Evolutionary conservation across 2,888 invertebrate genomes (phyloP).

Genomic region (Timema podura): DNA sequence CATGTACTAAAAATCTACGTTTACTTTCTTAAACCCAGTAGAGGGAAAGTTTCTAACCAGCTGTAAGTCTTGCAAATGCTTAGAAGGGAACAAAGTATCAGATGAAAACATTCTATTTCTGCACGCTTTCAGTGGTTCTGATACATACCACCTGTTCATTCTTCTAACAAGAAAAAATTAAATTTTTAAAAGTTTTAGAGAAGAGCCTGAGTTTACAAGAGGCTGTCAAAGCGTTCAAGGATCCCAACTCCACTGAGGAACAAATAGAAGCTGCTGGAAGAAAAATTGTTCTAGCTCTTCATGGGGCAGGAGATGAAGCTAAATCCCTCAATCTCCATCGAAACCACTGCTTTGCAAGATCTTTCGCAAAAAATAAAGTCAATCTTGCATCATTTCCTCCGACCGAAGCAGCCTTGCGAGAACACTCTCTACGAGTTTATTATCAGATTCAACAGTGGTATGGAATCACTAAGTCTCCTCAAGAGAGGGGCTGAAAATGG

Average conservation of each 20-base stretch:
- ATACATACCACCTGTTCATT: neutral
- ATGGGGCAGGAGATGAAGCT: neutral
- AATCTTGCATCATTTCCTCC: neutral
- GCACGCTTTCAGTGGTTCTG: conserved; percentile 3
- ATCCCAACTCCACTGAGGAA: neutral
- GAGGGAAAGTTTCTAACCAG: conserved; percentile 1
- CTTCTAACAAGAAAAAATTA: neutral
- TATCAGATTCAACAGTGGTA: conserved; percentile 3
- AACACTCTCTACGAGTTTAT: neutral
- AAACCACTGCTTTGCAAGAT: conserved; percentile 1
- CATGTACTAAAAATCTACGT: neutral
- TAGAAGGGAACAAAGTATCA: neutral
- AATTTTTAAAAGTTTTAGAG: neutral
- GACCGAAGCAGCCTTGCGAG: conserved; percentile 1
- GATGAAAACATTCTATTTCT: neutral
- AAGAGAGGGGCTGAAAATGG: neutral
- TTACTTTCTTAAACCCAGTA: neutral
- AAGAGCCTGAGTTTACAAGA: neutral
- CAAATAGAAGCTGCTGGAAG: conserved; percentile 3
- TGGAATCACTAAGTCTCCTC: conserved; percentile 3
- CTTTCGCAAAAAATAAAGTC: neutral
- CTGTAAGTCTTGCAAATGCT: neutral
- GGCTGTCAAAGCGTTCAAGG: neutral
- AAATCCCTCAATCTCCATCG: neutral
- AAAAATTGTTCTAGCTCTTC: neutral